Base-by-base conservation (phyloP, 2,113 vertebrate genomes). In the Sphyrna mokarran region DNA sequence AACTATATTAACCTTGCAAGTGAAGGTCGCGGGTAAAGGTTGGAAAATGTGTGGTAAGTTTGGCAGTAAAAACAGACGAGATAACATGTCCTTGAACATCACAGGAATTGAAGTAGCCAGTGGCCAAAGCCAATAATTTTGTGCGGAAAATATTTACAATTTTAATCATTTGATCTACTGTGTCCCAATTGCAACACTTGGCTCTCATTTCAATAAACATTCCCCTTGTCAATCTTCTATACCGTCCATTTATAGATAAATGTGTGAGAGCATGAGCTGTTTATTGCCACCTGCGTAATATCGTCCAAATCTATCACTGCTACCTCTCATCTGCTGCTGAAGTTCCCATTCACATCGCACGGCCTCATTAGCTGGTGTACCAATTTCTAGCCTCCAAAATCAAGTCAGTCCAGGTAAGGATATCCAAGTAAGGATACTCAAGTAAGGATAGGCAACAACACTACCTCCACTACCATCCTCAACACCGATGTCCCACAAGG, bases 121-220 rank as follows among this genome's bases (percentile, higher is more conserved):
- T 66, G 89, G 16, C 26, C 89, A 93, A 93, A 93, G 63, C 66
- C 89, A 93, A 93, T 93, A 93, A 20, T 66, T 93, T 68, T 93
- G 29, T 8, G 7, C 37, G 61, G 58, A 93, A 91, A 93, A 93
- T 93, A 22, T 93, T 93, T 93, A 93, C 89, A 63, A 40, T 40
- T 37, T 93, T 93, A 68, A 68, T 37, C 63, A 22, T 93, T 93
- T 93, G 89, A 20, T 29, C 87, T 9, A 16, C 4, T 93, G 18
- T 63, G 26, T 61, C 26, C 9, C 3, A 58, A 58, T 54, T 13
- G 13, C 6, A 22, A 66, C 0, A n/a, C 89, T 93, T 93, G 61
- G 66, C 61, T n/a, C 16, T 93, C 3, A 7, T 66, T 93, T 93
- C 89, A 68, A 37, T 1, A 37, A 83, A 83, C 80, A 83, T 20